phyloP scores from a whole-genome alignment of 1,140 invertebrate species.

The Cecropterus lyciades region DNA sequence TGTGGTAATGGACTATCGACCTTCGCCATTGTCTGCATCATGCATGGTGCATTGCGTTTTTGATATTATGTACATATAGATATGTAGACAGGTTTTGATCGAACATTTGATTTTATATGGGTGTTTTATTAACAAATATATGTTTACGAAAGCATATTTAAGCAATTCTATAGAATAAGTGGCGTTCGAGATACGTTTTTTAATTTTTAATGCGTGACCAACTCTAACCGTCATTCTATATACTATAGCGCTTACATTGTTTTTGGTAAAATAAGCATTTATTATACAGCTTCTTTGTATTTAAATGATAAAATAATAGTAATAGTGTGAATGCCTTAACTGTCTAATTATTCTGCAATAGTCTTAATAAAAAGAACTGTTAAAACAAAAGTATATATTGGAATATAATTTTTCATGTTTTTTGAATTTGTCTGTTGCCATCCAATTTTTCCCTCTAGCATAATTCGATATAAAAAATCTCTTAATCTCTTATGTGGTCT shows the following conservation, averaged over 20 bases:
- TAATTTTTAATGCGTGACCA: slow-evolving; percentile 7
- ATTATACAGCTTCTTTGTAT: too few relatives aligned
- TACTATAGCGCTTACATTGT: background rate
- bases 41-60: slow-evolving; percentile 83
- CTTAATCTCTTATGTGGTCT: too few relatives aligned
- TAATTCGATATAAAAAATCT: too few relatives aligned
- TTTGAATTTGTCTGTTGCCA: too few relatives aligned
- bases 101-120: slow-evolving; percentile 35
- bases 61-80: slow-evolving; percentile 47
- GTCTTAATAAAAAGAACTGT: too few relatives aligned
- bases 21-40: slow-evolving; percentile 82
- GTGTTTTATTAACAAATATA: slow-evolving; percentile 26
- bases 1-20: slow-evolving; percentile 68
- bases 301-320: too few relatives aligned
- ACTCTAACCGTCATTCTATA: slow-evolving; percentile 16
- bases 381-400: too few relatives aligned
- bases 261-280: background rate
- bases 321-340: too few relatives aligned
- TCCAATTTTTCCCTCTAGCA: too few relatives aligned
- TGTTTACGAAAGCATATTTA: slow-evolving; percentile 11
- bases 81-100: slow-evolving; percentile 43
- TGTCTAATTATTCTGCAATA: too few relatives aligned
- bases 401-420: too few relatives aligned
- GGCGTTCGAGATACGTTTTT: background rate
- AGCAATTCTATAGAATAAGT: slow-evolving; percentile 1